phyloP scores from a whole-genome alignment of 2,888 invertebrate species.

The Hoplodrina blanda region DNA sequence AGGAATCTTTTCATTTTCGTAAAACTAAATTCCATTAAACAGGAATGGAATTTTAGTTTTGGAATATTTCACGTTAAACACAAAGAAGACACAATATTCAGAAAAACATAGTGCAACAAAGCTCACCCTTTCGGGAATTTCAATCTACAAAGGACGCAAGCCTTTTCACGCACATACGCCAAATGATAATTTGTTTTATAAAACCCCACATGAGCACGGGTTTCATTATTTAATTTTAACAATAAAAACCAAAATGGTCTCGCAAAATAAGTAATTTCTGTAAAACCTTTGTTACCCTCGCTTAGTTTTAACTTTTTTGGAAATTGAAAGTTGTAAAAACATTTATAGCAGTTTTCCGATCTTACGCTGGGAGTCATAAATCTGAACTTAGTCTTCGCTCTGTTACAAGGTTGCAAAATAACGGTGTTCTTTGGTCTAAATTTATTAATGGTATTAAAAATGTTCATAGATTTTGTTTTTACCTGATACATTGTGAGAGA shows the following conservation, averaged over 20 bases:
- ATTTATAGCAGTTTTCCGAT: conserved; percentile 52
- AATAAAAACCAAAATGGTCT: conserved; percentile 26
- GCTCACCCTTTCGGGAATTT: conserved; percentile 34
- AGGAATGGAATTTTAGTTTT: background rate
- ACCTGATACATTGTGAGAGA: background rate
- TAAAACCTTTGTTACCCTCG: conserved; percentile 25
- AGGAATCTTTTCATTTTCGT: background rate
- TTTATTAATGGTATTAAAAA: conserved; percentile 39
- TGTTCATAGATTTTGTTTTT: conserved; percentile 12
- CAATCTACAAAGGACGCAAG: conserved; percentile 41
- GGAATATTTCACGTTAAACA: background rate
- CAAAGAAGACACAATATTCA: background rate
- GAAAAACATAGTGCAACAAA: conserved; percentile 5
- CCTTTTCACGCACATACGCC: conserved; percentile 32
- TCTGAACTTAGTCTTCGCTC: conserved; percentile 42
- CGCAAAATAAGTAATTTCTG: conserved; percentile 22
- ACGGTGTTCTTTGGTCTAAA: conserved; percentile 14
- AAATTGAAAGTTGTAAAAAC: conserved; percentile 56
- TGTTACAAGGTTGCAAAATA: conserved; percentile 34
- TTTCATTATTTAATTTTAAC: conserved; percentile 39
- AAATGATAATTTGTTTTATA: conserved; percentile 49
- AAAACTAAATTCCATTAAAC: too few species aligned
- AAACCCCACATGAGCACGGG: conserved; percentile 25
- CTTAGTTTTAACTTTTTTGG: conserved; percentile 26
- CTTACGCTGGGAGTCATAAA: conserved; percentile 44